Conservation (phyloP, 2,113 vertebrate genomes). For the Tachycineta bicolor region DNA sequence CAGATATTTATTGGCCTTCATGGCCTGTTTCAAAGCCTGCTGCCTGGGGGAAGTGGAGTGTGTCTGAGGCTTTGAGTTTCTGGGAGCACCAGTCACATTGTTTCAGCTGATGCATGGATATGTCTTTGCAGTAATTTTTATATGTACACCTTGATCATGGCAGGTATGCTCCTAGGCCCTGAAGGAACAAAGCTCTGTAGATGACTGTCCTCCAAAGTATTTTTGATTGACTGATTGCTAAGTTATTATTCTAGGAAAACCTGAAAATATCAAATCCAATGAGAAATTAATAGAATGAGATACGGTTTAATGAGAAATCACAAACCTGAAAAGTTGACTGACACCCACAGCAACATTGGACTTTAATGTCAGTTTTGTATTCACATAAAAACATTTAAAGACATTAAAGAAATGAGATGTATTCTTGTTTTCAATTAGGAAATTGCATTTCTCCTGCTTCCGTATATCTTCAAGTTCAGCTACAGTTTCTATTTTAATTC, state of each 20-base stretch:
- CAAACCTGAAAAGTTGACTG: neutral
- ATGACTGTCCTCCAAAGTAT: neutral
- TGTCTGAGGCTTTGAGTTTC: neutral
- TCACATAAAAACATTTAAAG: neutral
- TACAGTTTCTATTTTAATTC: neutral
- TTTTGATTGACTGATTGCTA: neutral
- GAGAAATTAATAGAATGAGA: neutral
- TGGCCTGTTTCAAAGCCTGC: neutral
- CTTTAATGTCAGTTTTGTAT: neutral
- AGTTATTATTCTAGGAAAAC: neutral
- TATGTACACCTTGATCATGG: neutral
- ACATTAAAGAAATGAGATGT: neutral
- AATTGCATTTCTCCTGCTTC: neutral
- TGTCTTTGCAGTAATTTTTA: neutral
- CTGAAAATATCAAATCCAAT: neutral
- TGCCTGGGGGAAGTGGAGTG: neutral
- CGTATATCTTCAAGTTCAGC: neutral
- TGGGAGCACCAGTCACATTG: neutral
- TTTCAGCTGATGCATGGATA: neutral
- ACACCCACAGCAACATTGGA: rapidly evolving
- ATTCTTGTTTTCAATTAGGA: neutral
- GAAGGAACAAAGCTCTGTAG: neutral
- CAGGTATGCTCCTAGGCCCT: neutral
- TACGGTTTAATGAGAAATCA: neutral
- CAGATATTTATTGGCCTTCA: neutral